A percentile compares a stretch with the other conserved stretches of the same genome.
Conservation (phyloP, 1,140 invertebrate genomes). For the Drosophila rhopaloa region DNA sequence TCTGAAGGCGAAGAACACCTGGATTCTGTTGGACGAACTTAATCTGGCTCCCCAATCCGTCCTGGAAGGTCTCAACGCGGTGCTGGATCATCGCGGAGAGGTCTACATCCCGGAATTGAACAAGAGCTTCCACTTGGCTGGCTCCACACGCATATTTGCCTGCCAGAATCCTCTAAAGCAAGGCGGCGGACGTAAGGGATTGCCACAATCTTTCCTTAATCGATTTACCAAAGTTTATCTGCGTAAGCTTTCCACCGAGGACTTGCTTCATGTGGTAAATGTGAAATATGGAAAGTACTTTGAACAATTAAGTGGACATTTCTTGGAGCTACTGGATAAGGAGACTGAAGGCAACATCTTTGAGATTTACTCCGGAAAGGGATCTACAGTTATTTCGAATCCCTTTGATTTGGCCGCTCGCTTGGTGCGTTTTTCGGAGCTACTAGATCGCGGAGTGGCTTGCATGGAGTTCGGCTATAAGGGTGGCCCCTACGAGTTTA, state of each 20-base stretch:
- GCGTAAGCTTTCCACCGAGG: constrained; percentile 90
- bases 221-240: constrained; percentile 98
- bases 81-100: constrained; percentile 98
- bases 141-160: constrained; percentile 95
- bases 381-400: background rate
- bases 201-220: constrained; percentile 99
- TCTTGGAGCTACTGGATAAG: constrained; percentile 24
- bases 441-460: constrained; percentile 88
- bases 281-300: constrained; percentile 69
- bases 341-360: constrained; percentile 49
- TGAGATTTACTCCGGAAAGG: constrained; percentile 38
- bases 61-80: constrained; percentile 98
- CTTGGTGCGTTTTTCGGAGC: constrained; percentile 93
- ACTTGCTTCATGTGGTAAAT: constrained; percentile 87
- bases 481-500: constrained; percentile 98
- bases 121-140: constrained; percentile 92
- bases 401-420: constrained; percentile 86
- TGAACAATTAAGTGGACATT: constrained; percentile 50
- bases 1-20: constrained; percentile 93
- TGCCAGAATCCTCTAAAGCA: constrained; percentile 99
- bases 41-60: constrained; percentile 99
- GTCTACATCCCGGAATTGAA: constrained; percentile 98
- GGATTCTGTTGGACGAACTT: constrained; percentile 99
- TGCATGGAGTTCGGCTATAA: constrained; percentile 88
- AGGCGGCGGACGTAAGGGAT: constrained; percentile 96